phyloP scores from a whole-genome alignment of 2,797 vertebrate species.

The Rhinophrynus dorsalis region DNA sequence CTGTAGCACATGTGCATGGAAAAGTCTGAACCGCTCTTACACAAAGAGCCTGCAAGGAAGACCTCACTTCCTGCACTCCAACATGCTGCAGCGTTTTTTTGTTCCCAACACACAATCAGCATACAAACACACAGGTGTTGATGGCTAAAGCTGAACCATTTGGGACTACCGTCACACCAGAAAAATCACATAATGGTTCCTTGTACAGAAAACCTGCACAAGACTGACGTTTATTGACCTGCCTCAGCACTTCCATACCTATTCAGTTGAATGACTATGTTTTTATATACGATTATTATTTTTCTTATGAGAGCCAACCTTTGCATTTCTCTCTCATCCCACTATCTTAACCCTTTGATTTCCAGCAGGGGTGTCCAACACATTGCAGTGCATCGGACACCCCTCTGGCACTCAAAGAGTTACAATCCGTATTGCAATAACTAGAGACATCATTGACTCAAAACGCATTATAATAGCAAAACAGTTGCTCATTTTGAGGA shows the following conservation, averaged over 20 bases:
- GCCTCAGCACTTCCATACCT: background rate
- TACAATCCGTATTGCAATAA: no score
- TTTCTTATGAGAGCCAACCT: background rate
- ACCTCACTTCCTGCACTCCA: constrained; percentile 32
- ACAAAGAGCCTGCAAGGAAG: constrained; percentile 36
- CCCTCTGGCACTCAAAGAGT: no score
- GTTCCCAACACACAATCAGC: background rate
- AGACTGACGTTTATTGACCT: no score
- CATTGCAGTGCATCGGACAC: no score
- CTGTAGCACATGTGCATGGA: constrained; percentile 30
- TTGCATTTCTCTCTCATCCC: background rate
- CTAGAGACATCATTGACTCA: no score
- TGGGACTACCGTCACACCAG: background rate
- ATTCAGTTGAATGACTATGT: background rate
- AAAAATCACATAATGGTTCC: background rate
- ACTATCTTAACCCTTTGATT: background rate
- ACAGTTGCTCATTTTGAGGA: no score
- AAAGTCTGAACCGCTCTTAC: constrained; percentile 26
- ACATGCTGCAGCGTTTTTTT: constrained; percentile 8
- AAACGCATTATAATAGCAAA: no score
- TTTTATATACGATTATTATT: background rate
- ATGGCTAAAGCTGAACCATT: background rate
- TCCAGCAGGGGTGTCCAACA: no score
- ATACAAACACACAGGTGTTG: constrained; percentile 16
- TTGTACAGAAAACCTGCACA: no score